Evolutionary conservation across 2,113 vertebrate genomes (phyloP), one percentile per base, ranked within the genome.

Genomic region (Charadrius vociferus): DNA sequence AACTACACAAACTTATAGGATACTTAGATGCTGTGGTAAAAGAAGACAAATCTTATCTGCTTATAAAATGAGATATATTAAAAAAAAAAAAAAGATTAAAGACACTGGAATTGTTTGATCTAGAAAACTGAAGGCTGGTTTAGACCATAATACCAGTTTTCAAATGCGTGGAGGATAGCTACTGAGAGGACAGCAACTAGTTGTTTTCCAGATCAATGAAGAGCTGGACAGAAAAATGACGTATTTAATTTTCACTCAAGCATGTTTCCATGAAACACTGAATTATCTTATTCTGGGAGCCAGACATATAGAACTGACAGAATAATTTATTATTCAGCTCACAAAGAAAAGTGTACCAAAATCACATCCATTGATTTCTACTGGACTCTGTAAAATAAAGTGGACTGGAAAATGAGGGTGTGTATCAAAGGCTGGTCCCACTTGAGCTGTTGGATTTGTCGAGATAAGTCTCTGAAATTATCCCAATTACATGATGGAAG

Each of bases 141-240:
- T 75, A 85, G 49, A 53, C 26, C 43, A n/a, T 75, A 71, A 36
- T 27, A 61, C 3, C 43, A 61, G 17, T 49, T 75, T 95, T 87
- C 45, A 82, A 68, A 89, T 81, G 39, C 4, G 4, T 85, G 56
- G 80, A 85, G 49, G 12, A 52, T 63, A 68, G 65, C 22, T 58
- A 68, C 30, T 37, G 45, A 77, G 34, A 79, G 30, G 34, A 90
- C 27, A 72, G 39, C 3, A 91, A 58, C 52, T 17, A 29, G 23
- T 68, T 85, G 15, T 82, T 91, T 94, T 93, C 67, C 65, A 94
- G 66, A 84, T 92, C 75, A 92, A 1, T 74, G 83, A 96, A 90
- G n/a, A 68, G 24, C 41, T 58, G 62, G 34, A 91, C 39, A 90
- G 62, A 93, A 94, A 96, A 93, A 59, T 81, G 26, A 78, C 0